Base-by-base conservation (phyloP, 2,113 vertebrate species). In the Helogale parvula region DNA sequence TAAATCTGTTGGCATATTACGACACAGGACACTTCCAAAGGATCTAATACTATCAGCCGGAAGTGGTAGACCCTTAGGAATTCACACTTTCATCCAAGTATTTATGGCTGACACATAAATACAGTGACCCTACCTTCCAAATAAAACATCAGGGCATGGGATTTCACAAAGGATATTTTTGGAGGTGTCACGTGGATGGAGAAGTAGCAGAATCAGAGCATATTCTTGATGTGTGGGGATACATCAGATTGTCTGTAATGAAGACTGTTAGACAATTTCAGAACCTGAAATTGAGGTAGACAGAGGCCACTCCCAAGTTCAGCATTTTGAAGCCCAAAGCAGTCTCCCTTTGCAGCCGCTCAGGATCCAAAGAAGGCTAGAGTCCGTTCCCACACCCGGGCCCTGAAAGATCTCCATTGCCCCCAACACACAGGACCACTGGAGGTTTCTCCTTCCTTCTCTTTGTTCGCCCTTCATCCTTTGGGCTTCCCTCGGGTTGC, bases 11-110 rank as follows among this genome's bases (percentile, higher is more conserved):
- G 76, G 93, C 90, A 82, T 13, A 88, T 84, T 81, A 88, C 35
- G 95, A 96, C 97, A 97, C 13, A 90, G 97, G 94, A 96, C 90
- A 88, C 52, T 65, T 97, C 93, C 93, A 95, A 87, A 95, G 94
- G 97, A 92, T 92, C 92, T 88, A 17, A 50, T 95, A 90, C 81
- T 52, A 60, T 19, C 87, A 54, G 97, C 90, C 92, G 96, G 98
- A 98, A 98, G 93, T 93, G 88, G 97, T 84, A 93, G 86, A 72
- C 96, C 96, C 88, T 80, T 16, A 72, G 87, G 87, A 96, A 95
- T 91, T 66, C 87, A 47, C 41, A 13, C 90, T 47, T 87, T 92
- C 68, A 23, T 81, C 52, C 45, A 79, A 96, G 80, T 66, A 66
- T 88, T 95, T 93, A 35, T 9, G 81, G 93, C 88, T 90, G 95